A percentile compares a stretch with the other conserved stretches of the same genome.
phyloP scores from a whole-genome alignment of 2,113 vertebrate genomes.

The Pelecanoides urinatrix region DNA sequence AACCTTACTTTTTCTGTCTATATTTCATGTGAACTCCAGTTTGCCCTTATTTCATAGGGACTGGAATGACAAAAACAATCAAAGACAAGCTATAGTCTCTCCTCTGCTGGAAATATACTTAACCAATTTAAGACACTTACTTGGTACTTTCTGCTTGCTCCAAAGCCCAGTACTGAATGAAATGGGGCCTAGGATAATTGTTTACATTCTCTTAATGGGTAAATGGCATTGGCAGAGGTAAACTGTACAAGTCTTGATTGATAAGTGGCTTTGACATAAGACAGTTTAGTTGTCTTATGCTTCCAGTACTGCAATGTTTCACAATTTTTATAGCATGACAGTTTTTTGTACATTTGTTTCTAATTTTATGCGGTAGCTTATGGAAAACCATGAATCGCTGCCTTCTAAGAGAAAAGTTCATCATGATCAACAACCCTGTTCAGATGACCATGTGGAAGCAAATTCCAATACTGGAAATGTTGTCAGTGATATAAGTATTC shows the following conservation, averaged over 20 bases:
- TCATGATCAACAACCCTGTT: background rate
- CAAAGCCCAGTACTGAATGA: background rate
- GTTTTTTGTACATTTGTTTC: background rate
- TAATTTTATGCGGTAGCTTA: slow-evolving; percentile 8
- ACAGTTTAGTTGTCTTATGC: background rate
- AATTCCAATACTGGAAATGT: background rate
- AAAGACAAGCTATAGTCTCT: background rate
- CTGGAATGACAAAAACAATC: background rate
- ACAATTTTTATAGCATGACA: background rate
- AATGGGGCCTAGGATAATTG: background rate
- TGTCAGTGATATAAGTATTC: background rate
- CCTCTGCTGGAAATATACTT: background rate
- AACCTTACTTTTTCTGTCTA: background rate
- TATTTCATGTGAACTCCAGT: background rate
- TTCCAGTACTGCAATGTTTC: background rate
- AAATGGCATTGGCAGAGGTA: background rate
- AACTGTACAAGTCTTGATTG: background rate
- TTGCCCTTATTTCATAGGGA: background rate
- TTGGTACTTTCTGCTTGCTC: background rate
- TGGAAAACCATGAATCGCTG: slow-evolving; percentile 4
- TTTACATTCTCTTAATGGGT: background rate
- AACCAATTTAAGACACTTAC: background rate
- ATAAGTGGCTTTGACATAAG: background rate
- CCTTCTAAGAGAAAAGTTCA: slow-evolving; percentile 2
- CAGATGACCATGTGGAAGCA: background rate